Base-by-base conservation (phyloP, 2,113 vertebrate species). In the Prochilodus magdalenae region DNA sequence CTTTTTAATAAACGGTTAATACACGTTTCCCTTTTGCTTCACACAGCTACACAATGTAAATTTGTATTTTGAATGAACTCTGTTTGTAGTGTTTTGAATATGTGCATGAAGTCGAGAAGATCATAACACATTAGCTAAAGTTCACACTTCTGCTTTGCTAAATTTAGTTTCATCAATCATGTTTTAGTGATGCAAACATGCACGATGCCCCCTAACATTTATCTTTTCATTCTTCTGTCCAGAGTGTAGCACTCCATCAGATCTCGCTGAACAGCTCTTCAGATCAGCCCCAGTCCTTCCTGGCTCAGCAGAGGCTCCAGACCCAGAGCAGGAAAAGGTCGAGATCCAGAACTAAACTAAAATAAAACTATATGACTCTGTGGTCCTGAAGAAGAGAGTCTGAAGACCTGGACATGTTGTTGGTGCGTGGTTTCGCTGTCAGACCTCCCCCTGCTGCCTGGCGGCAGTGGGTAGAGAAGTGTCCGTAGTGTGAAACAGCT, bases 241-340 rank as follows among this genome's bases (percentile, higher is more conserved):
- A 96, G 96, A 93, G 92, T 12, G 90, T 92, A 83, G 91, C 92
- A 47, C 80, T 96, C 59, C 93, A 94, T 83, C 93, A 94, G 75
- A 62, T 77, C 59, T 72, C 90, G 89, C 73, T 82, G 88, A 3
- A 83, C 90, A 11, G 88, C 89, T 66, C 76, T 1, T 83, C 92
- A 0, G 84, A 90, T 0, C 90, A 85, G 0, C 92, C 93, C 40
- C 95, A 95, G 89, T 97, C 96, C 0, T 97, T 96, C 88, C 91
- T 96, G 83, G 94, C 95, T 13, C 93, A 92, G 86, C 95, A 96
- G 89, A 92, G 95, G 27, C 90, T 93, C 81, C 92, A 91, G 62
- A 94, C 91, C 75, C 91, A 89, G 0, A 83, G 90, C 27, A 91
- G 94, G 62, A 92, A 93, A 24, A 80, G 81, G 0, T 65, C 79